Conservation (phyloP, 2,113 vertebrate genomes). For the Marcusenius ussheri region DNA sequence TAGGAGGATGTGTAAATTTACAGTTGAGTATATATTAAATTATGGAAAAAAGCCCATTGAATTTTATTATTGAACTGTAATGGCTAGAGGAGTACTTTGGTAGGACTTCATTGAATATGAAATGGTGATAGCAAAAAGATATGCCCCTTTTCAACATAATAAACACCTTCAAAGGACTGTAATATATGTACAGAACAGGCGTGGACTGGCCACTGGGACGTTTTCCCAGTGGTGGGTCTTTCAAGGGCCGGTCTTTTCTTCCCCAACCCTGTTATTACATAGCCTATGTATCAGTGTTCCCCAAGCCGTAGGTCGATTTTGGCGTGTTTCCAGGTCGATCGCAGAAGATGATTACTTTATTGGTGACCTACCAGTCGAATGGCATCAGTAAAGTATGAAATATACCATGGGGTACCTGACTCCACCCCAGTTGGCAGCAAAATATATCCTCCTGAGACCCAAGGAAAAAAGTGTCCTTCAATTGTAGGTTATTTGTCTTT, state of each 20-base stretch:
- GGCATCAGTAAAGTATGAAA: neutral
- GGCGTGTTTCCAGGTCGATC: neutral
- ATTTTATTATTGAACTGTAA: neutral
- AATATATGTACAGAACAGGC: neutral
- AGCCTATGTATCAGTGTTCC: neutral
- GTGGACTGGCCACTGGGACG: neutral
- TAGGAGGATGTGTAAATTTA: neutral
- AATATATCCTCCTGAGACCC: neutral
- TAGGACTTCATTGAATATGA: neutral
- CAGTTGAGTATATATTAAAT: neutral
- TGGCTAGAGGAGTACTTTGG: neutral
- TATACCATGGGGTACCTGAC: neutral
- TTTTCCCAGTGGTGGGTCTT: neutral
- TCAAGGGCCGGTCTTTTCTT: neutral
- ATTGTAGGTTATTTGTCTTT: too few relatives aligned
- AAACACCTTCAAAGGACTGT: neutral
- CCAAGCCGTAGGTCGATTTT: neutral
- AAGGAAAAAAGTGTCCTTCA: too few relatives aligned
- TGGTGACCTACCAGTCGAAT: neutral
- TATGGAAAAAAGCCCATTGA: neutral
- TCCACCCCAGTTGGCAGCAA: neutral
- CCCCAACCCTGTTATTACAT: neutral
- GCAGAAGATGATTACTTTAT: neutral
- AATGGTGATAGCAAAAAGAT: neutral
- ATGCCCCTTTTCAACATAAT: neutral